Conservation (phyloP, 2,888 invertebrate genomes). For the Exocentrus adspersus region DNA sequence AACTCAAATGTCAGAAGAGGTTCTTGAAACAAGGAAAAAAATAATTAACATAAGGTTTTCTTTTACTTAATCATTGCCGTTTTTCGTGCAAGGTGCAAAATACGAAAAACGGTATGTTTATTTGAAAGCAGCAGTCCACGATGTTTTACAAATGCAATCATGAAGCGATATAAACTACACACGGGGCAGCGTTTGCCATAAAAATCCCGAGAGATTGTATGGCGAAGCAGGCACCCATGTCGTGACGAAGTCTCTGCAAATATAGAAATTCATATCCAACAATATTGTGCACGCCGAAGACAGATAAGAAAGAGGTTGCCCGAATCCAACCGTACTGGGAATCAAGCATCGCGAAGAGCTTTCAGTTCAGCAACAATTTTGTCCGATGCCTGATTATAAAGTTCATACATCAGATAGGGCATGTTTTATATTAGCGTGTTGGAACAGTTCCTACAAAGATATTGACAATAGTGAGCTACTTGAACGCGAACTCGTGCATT, state of each 20-base stretch:
- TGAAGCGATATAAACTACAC: conserved; percentile 26
- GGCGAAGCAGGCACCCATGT: conserved; percentile 34
- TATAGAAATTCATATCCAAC: conserved; percentile 49
- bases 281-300: conserved; percentile 46
- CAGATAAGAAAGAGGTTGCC: conserved; percentile 29
- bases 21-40: no score
- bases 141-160: conserved; percentile 40
- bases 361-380: conserved; percentile 26
- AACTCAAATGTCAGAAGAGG: no score
- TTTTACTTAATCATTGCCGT: no score
- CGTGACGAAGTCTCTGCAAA: conserved; percentile 45
- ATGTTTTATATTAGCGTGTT: conserved; percentile 48
- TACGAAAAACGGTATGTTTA: conserved; percentile 28
- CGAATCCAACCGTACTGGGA: conserved; percentile 16
- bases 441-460: conserved; percentile 50
- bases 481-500: conserved; percentile 55
- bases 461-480: conserved; percentile 55
- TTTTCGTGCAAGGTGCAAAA: background rate
- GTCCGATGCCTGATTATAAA: conserved; percentile 45
- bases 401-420: conserved; percentile 50
- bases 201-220: conserved; percentile 27
- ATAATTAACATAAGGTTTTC: no score
- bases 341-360: conserved; percentile 14
- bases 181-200: conserved; percentile 22
- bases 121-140: conserved; percentile 32